A percentile compares a stretch with the other conserved stretches of the same genome.
Conservation (phyloP, 2,113 vertebrate species). For the Potamarius usumacintae region DNA sequence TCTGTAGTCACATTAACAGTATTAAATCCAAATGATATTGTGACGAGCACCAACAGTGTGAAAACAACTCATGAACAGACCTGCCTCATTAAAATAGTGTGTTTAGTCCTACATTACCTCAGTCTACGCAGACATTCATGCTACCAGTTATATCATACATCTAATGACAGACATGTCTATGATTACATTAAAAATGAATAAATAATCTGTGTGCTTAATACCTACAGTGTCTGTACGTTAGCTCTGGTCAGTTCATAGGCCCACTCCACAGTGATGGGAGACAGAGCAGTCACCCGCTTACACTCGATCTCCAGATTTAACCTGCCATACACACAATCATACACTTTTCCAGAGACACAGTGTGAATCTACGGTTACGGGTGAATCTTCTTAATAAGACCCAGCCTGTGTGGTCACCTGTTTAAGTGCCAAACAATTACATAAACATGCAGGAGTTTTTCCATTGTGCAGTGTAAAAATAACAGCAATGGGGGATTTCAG, state of each 20-base stretch:
- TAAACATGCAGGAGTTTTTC: not conserved
- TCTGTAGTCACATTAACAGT: not conserved
- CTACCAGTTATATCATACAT: not conserved
- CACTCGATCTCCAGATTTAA: constrained; percentile 90
- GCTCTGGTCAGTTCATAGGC: constrained; percentile 91
- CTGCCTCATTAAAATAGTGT: not conserved
- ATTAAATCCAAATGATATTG: not conserved
- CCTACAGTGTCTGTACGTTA: constrained; percentile 95
- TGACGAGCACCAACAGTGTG: not conserved
- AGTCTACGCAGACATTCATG: not conserved
- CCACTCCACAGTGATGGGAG: constrained; percentile 86
- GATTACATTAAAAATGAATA: not conserved
- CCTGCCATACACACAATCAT: constrained; percentile 60
- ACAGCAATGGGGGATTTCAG: not conserved
- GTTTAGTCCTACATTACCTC: not conserved
- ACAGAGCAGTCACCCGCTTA: constrained; percentile 79
- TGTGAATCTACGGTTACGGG: too few species aligned
- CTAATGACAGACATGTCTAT: not conserved
- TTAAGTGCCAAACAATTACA: constrained; percentile 7
- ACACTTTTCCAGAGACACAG: not conserved
- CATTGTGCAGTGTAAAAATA: constrained; percentile 15
- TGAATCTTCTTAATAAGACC: not conserved
- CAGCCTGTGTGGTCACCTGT: not conserved
- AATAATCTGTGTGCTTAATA: constrained; percentile 8
- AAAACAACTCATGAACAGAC: not conserved